These are phyloP conservation scores for Pollenia amentaria DNA, from an alignment of 2,888 invertebrate genomes.

Conservation along the genomic window DNA sequence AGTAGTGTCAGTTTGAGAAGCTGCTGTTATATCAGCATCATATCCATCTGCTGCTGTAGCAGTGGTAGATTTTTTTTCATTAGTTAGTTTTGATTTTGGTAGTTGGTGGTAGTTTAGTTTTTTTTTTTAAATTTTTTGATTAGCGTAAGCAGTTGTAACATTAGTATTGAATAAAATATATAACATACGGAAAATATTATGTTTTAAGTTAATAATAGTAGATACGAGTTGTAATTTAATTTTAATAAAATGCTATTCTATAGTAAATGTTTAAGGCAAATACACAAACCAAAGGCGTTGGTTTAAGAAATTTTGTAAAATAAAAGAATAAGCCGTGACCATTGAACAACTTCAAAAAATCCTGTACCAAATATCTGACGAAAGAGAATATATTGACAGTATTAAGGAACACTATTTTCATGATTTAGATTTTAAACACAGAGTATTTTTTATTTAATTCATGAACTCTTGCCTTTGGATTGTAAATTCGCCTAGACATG, in stretches of 20 bases:
- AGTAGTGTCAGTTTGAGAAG: constrained; percentile 72
- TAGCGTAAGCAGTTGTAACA: constrained; percentile 67
- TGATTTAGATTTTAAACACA: not conserved
- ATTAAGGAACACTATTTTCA: too few species aligned
- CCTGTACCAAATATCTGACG: too few species aligned
- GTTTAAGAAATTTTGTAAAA: too few species aligned
- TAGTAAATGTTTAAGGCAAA: constrained; percentile 36
- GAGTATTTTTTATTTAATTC: not conserved
- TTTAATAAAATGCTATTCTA: constrained; percentile 2
- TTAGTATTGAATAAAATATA: constrained; percentile 69
- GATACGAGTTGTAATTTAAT: constrained; percentile 9
- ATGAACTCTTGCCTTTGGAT: constrained; percentile 16
- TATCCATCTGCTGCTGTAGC: constrained; percentile 72
- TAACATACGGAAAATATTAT: constrained; percentile 61
- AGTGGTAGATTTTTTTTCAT: constrained; percentile 58
- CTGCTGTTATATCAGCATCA: constrained; percentile 67
- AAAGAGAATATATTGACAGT: too few species aligned
- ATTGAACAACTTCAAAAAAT: too few species aligned
- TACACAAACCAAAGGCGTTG: constrained; percentile 40
- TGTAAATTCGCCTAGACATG: constrained; percentile 32
- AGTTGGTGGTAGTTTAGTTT: constrained; percentile 53
- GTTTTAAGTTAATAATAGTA: constrained; percentile 53
- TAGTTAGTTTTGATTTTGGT: constrained; percentile 62
- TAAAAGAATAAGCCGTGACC: too few species aligned
- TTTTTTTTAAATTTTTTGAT: constrained; percentile 53